A percentile compares a stretch with the other conserved stretches of the same genome.
phyloP scores from a whole-genome alignment of 1,140 invertebrate species.

The Drosophila asahinai region DNA sequence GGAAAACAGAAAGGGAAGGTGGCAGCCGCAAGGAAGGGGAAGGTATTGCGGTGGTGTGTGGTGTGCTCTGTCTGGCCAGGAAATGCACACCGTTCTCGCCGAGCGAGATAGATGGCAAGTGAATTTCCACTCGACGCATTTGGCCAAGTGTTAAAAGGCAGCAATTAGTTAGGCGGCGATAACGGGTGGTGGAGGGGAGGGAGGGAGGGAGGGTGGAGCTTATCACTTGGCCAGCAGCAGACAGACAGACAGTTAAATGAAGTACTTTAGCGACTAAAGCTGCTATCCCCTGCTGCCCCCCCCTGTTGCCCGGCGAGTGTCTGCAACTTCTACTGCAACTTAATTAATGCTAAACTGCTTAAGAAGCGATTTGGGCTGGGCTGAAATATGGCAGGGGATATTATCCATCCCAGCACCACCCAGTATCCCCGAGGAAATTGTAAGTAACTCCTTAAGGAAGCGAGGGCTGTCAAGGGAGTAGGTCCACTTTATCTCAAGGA shows the following conservation, averaged over 20 bases:
- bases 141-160: conserved; percentile 72
- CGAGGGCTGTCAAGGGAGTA: not conserved
- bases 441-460: conserved; percentile 25
- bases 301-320: conserved; percentile 6
- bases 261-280: conserved; percentile 50
- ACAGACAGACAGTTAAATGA: conserved; percentile 71
- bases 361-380: conserved; percentile 47
- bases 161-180: conserved; percentile 62
- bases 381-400: not conserved
- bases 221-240: conserved; percentile 75
- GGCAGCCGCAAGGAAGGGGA: not conserved
- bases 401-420: not conserved
- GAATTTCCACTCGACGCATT: conserved; percentile 31
- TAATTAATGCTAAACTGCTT: conserved; percentile 83
- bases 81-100: conserved; percentile 44
- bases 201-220: conserved; percentile 23
- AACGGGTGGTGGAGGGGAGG: conserved; percentile 2
- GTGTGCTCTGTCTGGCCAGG: conserved; percentile 31
- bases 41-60: conserved; percentile 6
- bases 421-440: conserved; percentile 16
- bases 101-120: conserved; percentile 28
- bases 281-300: not conserved
- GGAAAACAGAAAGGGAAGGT: too few species aligned
- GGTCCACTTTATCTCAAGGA: not conserved
- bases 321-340: conserved; percentile 69